Base-by-base conservation (phyloP, 2,797 vertebrate species). In the Enteromius afrohamiltoni region DNA sequence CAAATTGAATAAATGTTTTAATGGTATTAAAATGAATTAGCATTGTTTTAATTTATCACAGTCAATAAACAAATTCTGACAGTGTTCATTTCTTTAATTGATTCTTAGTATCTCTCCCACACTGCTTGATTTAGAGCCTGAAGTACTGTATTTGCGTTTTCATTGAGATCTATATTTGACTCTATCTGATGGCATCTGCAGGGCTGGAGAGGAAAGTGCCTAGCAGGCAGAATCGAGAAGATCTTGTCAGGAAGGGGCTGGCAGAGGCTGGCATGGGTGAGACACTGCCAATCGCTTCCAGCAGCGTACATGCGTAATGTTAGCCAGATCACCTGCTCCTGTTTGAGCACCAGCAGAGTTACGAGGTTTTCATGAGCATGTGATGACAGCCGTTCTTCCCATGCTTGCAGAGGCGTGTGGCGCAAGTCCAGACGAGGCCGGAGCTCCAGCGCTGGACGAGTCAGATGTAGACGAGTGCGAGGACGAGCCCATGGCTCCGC, bases 131-230 rank as follows among this genome's bases (percentile, higher is more conserved):
- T 9, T 42, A 26, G 3, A 10, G 53, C 31, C 1, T 3, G 76
- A 9, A n/a, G 26, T 1, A 21, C 76, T 85, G 68, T 53, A 34
- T 76, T 79, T 85, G 69, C 77, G n/a, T 64, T 71, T 9, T 71
- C 14, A 42, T 9, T 14, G 23, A 42, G n/a, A 8, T 67, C 23
- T 70, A 8, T 40, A 47, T 85, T 26, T 69, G 55, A 70, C 77
- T 29, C 14, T 73, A 13, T 85, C 49, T 89, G 90, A 64, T 88
- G 85, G 89, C 70, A 74, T 81, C 79, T 85, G 83, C 88, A 97
- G 97, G 91, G 1, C 91, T 94, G 90, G 98, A 98, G 93, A 98
- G 96, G 93, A 98, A 97, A 93, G 95, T 94, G 86, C 92, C 95
- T 1, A 88, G 91, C 62, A 92, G 94, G 76, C 96, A 96, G 89